Base-by-base conservation (phyloP, 2,113 vertebrate genomes). In the Psettodes erumei region DNA sequence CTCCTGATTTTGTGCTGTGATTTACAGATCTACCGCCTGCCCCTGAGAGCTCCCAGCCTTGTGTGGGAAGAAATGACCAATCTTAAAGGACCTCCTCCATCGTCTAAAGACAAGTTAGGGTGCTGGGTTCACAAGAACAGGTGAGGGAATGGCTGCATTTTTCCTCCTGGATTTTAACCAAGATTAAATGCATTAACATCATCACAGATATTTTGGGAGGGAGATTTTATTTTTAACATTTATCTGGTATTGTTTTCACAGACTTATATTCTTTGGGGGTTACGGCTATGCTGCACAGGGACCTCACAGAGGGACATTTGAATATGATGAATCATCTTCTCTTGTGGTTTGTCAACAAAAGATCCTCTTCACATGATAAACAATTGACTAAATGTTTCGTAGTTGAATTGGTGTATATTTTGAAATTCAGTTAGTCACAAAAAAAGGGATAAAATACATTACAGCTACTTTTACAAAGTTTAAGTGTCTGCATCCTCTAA, bases 121-220 rank as follows among this genome's bases (percentile, higher is more conserved):
- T 98, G 97, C 77, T 99, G 98, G 98, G 95, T 97, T 42, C 92
- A 98, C 89, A 96, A 90, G 81, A 98, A 98, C 94, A 97, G 94
- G 98, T 99, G 69, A 91, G 93, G 77, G n/a, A n/a, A 71, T 32
- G 15, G 32, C 7, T 40, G 1, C 9, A 1, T 19, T 32, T 27
- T 25, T 2, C 19, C 1, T 0, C 3, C 6, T 45, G n/a, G 18
- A 7, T 23, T 38, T 56, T 43, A 1, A n/a, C 35, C 1, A n/a
- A 45, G 5, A 30, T 15, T 38, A 38, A 16, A 53, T 50, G 0
- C 3, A 25, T 16, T 23, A 32, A 9, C 10, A 28, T 16, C 11
- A 18, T 27, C 16, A 32, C 37, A 27, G 27, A 19, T 23, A 25
- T 60, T 23, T 50, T 28, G 25, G 21, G 0, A 15, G 18, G 10